A percentile compares a stretch with the other conserved stretches of the same genome.
Evolutionary conservation across 2,113 vertebrate genomes (phyloP).

Genomic region (Ancistrus triradiatus): DNA sequence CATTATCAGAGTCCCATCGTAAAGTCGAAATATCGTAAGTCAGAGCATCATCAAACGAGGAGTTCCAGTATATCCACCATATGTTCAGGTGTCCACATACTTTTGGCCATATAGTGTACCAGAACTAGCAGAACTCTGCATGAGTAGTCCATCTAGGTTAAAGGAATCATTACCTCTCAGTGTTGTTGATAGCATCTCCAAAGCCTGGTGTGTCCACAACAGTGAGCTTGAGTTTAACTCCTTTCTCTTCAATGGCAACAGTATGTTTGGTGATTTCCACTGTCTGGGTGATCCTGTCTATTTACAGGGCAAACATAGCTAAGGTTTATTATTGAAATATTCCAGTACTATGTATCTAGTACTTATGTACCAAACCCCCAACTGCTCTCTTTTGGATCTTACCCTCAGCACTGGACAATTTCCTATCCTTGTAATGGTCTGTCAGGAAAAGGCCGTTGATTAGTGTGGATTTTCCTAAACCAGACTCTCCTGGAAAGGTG

Average conservation of each 20-base stretch:
- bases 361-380: too few species aligned
- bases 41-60: too few species aligned
- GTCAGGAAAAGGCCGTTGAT: slow-evolving; percentile 95
- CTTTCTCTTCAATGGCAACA: slow-evolving; percentile 91
- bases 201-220: slow-evolving; percentile 74
- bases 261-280: slow-evolving; percentile 75
- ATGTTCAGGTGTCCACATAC: too few species aligned
- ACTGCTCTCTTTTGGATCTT: slow-evolving; percentile 2
- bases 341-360: neutral
- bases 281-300: slow-evolving; percentile 68
- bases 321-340: neutral
- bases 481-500: slow-evolving; percentile 78
- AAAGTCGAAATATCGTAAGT: too few species aligned
- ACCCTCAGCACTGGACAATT: slow-evolving; percentile 67
- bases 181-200: slow-evolving; percentile 70
- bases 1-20: too few species aligned
- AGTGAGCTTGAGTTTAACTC: slow-evolving; percentile 69
- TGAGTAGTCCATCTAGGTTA: too few species aligned
- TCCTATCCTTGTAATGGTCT: slow-evolving; percentile 77
- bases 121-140: too few species aligned
- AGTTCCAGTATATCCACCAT: too few species aligned
- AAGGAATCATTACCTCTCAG: slow-evolving; percentile 50
- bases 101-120: too few species aligned
- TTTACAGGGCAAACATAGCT: neutral
- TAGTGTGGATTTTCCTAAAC: slow-evolving; percentile 92